Conservation (phyloP, 2,888 invertebrate genomes). For the Rhagonycha fulva region DNA sequence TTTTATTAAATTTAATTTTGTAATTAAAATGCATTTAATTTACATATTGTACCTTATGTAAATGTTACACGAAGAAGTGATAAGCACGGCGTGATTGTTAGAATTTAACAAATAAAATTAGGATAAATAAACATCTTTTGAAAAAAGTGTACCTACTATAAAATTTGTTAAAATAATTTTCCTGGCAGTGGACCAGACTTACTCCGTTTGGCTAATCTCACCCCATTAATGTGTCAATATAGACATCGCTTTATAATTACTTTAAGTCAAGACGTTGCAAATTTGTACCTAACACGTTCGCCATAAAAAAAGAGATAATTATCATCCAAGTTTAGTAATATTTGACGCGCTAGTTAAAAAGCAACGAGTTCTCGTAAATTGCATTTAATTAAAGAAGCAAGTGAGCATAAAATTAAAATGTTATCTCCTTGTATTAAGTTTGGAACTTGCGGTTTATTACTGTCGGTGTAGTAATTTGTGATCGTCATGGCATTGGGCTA, state of each 20-base stretch:
- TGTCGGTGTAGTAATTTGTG: not conserved
- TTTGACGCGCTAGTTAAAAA: not conserved
- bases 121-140: too few relatives aligned
- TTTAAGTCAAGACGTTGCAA: not conserved
- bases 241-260: not conserved
- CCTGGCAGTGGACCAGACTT: not conserved
- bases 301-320: not conserved
- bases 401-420: not conserved
- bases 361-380: not conserved
- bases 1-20: not conserved
- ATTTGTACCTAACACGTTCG: not conserved
- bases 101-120: too few relatives aligned
- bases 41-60: not conserved
- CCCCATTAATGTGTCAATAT: not conserved
- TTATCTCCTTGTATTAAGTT: not conserved
- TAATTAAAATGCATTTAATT: not conserved
- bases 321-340: not conserved
- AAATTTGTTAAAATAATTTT: not conserved
- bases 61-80: not conserved
- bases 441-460: not conserved
- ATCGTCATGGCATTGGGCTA: not conserved
- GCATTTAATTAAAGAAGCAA: not conserved
- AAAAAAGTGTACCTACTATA: not conserved
- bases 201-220: not conserved
- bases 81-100: not conserved